Percentiles rank a stretch among this genome's conserved stretches.
These are phyloP conservation scores for Chloebia gouldiae DNA, from an alignment of 2,113 vertebrate genomes.

Conservation along the genomic window DNA sequence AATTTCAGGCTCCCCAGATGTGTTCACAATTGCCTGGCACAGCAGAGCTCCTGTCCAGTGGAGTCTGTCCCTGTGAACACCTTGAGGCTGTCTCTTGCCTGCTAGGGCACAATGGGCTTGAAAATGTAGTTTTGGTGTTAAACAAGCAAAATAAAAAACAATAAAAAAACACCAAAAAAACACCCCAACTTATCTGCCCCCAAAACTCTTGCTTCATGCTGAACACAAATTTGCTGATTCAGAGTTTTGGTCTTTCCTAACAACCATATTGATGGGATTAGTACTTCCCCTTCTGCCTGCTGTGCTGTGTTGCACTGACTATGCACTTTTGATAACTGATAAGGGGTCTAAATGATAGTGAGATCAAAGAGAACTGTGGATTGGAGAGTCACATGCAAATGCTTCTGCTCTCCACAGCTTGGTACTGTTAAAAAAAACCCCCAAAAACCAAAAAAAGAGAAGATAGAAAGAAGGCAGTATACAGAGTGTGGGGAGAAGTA, in stretches of 20 bases:
- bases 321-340: neutral
- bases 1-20: neutral
- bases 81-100: neutral
- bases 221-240: neutral
- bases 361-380: neutral
- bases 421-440: neutral
- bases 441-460: neutral
- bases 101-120: neutral
- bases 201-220: neutral
- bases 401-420: neutral
- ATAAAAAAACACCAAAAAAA: neutral
- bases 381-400: neutral
- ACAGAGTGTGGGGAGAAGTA: fast-evolving
- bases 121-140: neutral
- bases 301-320: neutral
- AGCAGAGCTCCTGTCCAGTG: neutral
- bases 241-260: neutral
- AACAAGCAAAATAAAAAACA: neutral
- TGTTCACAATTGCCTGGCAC: neutral
- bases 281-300: neutral
- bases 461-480: neutral
- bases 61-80: neutral
- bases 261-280: neutral
- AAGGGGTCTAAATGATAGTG: neutral
- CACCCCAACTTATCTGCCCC: neutral